Percentiles rank a stretch among this genome's conserved stretches.
These are phyloP conservation scores for Brachyopa scutellaris DNA, from an alignment of 2,888 invertebrate genomes.

Conservation along the genomic window DNA sequence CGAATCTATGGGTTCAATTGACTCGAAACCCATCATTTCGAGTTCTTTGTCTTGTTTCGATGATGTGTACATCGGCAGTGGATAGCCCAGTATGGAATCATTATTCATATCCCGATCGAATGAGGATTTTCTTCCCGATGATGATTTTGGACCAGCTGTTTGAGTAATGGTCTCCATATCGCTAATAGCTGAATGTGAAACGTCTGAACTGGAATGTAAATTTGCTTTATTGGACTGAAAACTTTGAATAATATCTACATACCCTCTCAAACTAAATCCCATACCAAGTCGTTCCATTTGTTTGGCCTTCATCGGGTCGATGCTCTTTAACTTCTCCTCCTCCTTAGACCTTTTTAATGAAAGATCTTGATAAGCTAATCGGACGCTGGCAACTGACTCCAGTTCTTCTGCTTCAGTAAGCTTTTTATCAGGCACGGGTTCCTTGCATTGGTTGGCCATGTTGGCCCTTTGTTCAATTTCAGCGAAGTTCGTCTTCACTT, in stretches of 20 bases:
- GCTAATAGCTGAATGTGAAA: constrained; percentile 92
- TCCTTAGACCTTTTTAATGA: constrained; percentile 87
- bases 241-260: no score
- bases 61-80: constrained; percentile 75
- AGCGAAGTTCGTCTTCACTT: constrained; percentile 96
- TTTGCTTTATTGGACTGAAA: no score
- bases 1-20: constrained; percentile 80
- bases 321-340: constrained; percentile 87
- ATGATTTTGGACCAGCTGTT: constrained; percentile 83
- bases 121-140: constrained; percentile 67
- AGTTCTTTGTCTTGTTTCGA: constrained; percentile 79
- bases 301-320: constrained; percentile 92
- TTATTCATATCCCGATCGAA: constrained; percentile 77
- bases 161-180: constrained; percentile 97
- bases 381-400: constrained; percentile 86
- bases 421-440: constrained; percentile 78
- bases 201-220: constrained; percentile 81
- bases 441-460: constrained; percentile 89
- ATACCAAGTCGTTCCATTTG: constrained; percentile 97
- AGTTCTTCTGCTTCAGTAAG: constrained; percentile 86
- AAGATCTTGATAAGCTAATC: constrained; percentile 91
- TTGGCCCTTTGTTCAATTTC: constrained; percentile 96
- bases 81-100: constrained; percentile 74
- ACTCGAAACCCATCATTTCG: constrained; percentile 80
- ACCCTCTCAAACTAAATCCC: constrained; percentile 85